A percentile compares a stretch with the other conserved stretches of the same genome.
Evolutionary conservation across 2,113 vertebrate species (phyloP).

Genomic region (Jacana jacana): DNA sequence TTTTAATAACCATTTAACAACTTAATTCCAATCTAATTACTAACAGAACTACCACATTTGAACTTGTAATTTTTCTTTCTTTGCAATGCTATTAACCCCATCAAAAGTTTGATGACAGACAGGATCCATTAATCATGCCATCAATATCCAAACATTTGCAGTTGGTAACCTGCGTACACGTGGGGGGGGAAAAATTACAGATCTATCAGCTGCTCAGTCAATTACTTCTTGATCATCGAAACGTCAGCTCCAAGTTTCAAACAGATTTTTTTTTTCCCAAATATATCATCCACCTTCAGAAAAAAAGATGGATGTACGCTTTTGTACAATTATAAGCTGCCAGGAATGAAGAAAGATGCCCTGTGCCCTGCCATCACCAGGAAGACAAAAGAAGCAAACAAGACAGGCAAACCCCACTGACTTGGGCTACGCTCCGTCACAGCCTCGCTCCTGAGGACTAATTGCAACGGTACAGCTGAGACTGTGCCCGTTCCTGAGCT

Average conservation of each 20-base stretch:
- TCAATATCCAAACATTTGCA: neutral
- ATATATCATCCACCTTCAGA: neutral
- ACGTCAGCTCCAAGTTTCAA: neutral
- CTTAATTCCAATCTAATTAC: neutral
- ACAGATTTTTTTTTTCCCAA: neutral
- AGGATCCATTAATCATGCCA: neutral
- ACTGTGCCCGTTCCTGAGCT: neutral
- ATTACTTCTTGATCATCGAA: neutral
- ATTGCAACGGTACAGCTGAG: neutral
- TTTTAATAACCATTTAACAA: neutral
- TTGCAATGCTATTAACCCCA: neutral
- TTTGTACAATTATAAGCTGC: neutral
- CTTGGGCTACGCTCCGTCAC: neutral
- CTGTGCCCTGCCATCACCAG: neutral
- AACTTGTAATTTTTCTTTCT: neutral
- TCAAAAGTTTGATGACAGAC: neutral
- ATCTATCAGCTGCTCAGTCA: neutral
- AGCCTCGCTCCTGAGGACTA: neutral
- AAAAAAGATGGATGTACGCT: neutral
- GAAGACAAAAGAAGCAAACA: neutral
- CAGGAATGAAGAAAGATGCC: neutral
- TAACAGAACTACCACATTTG: neutral
- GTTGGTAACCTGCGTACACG: too few relatives aligned
- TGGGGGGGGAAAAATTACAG: neutral
- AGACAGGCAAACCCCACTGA: neutral